These are phyloP conservation scores for Caenorhabditis briggsae DNA, from an alignment of 1,140 invertebrate genomes.

Conservation along the genomic window DNA sequence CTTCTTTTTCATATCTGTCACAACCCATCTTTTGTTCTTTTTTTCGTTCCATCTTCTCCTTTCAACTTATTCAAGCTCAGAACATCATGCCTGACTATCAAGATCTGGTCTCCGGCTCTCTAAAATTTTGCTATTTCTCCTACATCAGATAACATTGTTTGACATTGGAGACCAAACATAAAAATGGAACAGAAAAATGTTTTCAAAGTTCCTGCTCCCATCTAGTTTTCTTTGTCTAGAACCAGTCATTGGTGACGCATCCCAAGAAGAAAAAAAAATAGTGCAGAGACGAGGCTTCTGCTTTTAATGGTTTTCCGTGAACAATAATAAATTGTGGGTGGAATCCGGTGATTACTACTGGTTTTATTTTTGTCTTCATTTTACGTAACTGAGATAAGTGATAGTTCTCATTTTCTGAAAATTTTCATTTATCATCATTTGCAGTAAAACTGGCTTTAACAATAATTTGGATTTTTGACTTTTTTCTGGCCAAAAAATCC, in stretches of 20 bases:
- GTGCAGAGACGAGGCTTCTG: not conserved
- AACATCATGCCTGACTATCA: too few species aligned
- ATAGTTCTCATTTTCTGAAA: too few species aligned
- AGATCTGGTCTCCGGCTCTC: not conserved
- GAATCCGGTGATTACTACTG: not conserved
- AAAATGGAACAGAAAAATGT: not conserved
- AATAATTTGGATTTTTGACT: too few species aligned
- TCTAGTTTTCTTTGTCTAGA: not conserved
- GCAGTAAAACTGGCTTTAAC: too few species aligned
- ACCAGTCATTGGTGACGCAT: constrained; percentile 6
- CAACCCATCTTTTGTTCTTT: not conserved
- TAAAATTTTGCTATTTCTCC: not conserved
- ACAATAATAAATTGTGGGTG: not conserved
- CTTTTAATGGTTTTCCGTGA: not conserved
- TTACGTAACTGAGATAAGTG: too few species aligned
- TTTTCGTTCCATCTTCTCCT: too few species aligned
- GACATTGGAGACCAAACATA: not conserved
- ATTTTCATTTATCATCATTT: too few species aligned
- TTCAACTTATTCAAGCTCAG: too few species aligned
- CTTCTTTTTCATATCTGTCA: not conserved
- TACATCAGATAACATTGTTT: not conserved
- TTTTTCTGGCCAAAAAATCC: too few species aligned
- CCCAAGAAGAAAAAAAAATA: not conserved
- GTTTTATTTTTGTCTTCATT: not conserved
- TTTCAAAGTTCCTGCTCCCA: constrained; percentile 7